These are phyloP conservation scores for Gastracanthus pulcherrimus DNA, from an alignment of 2,888 invertebrate species.

Conservation along the genomic window DNA sequence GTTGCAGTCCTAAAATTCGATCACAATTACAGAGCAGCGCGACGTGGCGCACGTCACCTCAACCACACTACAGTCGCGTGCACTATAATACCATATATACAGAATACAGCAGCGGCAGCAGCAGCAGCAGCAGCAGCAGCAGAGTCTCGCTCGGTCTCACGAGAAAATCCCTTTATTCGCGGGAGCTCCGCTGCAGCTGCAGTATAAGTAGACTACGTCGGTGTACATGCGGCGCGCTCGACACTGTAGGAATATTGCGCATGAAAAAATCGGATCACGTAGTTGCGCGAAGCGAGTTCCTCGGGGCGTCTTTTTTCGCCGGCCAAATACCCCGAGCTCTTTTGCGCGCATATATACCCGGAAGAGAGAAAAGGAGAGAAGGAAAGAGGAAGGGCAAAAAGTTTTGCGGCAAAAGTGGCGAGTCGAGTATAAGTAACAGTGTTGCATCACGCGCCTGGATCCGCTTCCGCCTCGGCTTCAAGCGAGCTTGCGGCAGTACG, in stretches of 20 bases:
- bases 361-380: no score
- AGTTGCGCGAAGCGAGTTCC: not conserved
- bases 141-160: not conserved
- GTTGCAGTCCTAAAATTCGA: not conserved
- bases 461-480: not conserved
- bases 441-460: not conserved
- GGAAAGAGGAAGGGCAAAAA: not conserved
- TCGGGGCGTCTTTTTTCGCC: not conserved
- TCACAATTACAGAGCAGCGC: not conserved
- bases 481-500: not conserved
- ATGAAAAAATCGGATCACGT: slow-evolving; percentile 33
- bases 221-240: not conserved
- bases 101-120: no score
- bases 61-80: no score
- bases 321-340: not conserved
- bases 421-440: not conserved
- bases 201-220: no score
- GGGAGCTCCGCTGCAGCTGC: not conserved
- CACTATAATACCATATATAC: no score
- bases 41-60: not conserved
- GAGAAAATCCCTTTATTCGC: slow-evolving; percentile 9
- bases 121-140: no score
- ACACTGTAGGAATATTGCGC: not conserved
- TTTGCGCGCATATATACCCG: no score
- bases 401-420: not conserved